phyloP scores from a whole-genome alignment of 2,113 vertebrate species.

The Isichthys henryi region DNA sequence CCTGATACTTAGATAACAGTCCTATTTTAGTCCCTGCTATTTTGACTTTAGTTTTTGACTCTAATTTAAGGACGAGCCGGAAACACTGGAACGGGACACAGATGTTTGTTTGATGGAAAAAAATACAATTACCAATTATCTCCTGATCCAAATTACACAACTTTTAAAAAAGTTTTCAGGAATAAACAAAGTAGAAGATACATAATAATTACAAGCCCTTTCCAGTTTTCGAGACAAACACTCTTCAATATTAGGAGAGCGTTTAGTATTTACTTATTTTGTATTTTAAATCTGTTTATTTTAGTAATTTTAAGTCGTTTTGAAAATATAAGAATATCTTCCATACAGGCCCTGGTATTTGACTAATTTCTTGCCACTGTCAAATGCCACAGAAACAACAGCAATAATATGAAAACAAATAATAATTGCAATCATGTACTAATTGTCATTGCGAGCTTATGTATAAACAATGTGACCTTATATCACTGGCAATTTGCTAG shows the following conservation, averaged over 20 bases:
- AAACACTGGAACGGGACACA: not conserved
- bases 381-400: not conserved
- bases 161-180: not conserved
- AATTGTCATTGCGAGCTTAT: not conserved
- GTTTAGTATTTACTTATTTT: not conserved
- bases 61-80: not conserved
- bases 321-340: not conserved
- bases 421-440: not conserved
- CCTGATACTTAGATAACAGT: not conserved
- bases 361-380: not conserved
- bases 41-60: not conserved
- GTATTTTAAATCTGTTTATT: not conserved
- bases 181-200: not conserved
- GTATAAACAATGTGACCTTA: not conserved
- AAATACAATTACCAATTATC: not conserved
- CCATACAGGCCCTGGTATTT: not conserved
- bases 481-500: not conserved
- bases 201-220: not conserved
- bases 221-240: not conserved
- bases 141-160: not conserved
- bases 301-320: not conserved
- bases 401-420: not conserved
- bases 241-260: not conserved
- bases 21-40: not conserved
- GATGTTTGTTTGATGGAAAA: not conserved